These are phyloP conservation scores for Hippocampus zosterae DNA, from an alignment of 2,113 vertebrate genomes.

Conservation along the genomic window DNA sequence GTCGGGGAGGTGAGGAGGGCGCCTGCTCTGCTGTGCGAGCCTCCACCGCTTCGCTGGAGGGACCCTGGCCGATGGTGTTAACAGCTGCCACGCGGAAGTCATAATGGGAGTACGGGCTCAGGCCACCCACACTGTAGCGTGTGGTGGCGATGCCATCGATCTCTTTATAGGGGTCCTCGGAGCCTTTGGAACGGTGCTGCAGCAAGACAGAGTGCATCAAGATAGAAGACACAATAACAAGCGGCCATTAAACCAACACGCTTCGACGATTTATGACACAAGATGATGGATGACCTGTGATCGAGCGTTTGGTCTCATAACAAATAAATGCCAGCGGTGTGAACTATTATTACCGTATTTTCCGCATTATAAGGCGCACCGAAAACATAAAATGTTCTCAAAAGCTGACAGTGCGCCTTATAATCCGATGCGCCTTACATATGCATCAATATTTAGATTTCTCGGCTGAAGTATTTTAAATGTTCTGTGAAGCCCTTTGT, in stretches of 20 bases:
- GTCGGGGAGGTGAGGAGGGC: conserved; percentile 90
- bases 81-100: conserved; percentile 94
- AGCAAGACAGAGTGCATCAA: conserved; percentile 10
- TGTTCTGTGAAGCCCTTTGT: no score
- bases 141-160: conserved; percentile 97
- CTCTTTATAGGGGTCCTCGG: conserved; percentile 91
- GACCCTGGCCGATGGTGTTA: conserved; percentile 93
- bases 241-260: background rate
- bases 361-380: no score
- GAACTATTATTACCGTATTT: background rate
- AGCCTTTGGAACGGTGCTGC: conserved; percentile 87
- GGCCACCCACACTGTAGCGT: conserved; percentile 93
- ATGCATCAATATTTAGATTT: no score
- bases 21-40: conserved; percentile 95
- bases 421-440: no score
- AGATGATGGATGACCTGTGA: conserved; percentile 5
- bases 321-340: background rate
- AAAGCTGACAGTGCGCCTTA: no score
- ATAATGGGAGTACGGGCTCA: conserved; percentile 96
- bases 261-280: background rate
- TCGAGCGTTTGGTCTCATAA: background rate
- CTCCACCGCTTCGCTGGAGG: conserved; percentile 86
- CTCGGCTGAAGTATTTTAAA: no score
- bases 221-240: conserved; percentile 15
- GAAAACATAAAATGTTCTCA: no score